Evolutionary conservation across 2,797 vertebrate species (phyloP).

Genomic region (Falco peregrinus): DNA sequence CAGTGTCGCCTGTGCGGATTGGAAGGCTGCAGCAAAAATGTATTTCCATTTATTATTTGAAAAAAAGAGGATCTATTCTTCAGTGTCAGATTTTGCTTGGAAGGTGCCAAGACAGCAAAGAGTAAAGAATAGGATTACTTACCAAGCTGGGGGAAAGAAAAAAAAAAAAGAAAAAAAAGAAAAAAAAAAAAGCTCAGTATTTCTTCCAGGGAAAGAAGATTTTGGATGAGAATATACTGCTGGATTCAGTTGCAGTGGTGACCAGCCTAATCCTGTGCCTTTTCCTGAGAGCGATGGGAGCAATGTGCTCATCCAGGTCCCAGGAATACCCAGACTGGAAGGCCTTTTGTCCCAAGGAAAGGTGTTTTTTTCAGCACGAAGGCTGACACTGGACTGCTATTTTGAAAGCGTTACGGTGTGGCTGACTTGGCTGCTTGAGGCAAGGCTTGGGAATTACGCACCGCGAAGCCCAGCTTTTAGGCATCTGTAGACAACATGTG

Average conservation of each 20-base stretch:
- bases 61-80: constrained; percentile 22
- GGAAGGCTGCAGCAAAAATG: constrained; percentile 57
- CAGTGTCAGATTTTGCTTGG: constrained; percentile 47
- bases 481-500: constrained; percentile 30
- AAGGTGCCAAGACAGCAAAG: constrained; percentile 24
- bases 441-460: constrained; percentile 4
- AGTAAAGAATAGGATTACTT: neutral
- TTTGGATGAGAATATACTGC: neutral
- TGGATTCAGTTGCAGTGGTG: neutral
- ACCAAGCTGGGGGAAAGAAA: neutral
- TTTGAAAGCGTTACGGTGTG: neutral
- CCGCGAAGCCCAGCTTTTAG: neutral
- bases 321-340: neutral
- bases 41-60: constrained; percentile 33
- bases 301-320: neutral
- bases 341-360: neutral
- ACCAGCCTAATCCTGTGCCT: neutral
- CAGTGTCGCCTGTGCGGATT: constrained; percentile 40
- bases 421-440: constrained; percentile 54
- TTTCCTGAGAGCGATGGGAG: neutral
- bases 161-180: neutral
- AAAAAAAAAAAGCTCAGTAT: neutral
- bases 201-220: neutral
- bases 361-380: neutral
- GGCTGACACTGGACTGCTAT: neutral